A percentile compares a stretch with the other conserved stretches of the same genome.
Evolutionary conservation across 2,113 vertebrate genomes (phyloP).

Genomic region (Gadus chalcogrammus): DNA sequence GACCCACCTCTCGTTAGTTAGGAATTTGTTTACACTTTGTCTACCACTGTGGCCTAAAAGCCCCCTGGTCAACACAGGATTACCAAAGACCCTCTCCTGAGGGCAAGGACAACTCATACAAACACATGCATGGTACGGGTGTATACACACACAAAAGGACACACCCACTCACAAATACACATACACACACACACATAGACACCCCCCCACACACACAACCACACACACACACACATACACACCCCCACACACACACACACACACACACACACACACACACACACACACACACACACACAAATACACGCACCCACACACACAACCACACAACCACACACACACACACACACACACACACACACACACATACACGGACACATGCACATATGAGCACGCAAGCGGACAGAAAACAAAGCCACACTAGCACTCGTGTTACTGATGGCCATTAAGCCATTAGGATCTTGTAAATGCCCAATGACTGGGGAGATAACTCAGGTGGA

Average conservation of each 20-base stretch:
- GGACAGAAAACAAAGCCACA: constrained; percentile 29
- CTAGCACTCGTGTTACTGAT: constrained; percentile 53
- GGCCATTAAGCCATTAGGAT: constrained; percentile 66
- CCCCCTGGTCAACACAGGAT: constrained; percentile 73
- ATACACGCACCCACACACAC: not conserved
- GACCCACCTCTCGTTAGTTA: constrained; percentile 68
- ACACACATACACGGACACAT: constrained; percentile 17
- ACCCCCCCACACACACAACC: constrained; percentile 10
- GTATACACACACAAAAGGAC: not conserved
- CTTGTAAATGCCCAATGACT: constrained; percentile 61
- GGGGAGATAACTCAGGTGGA: constrained; percentile 48
- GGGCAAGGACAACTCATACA: constrained; percentile 44
- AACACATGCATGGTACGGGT: not conserved
- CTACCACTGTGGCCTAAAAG: constrained; percentile 66
- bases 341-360: constrained; percentile 27
- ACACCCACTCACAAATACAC: constrained; percentile 4
- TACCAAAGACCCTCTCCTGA: constrained; percentile 62
- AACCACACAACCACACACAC: constrained; percentile 11
- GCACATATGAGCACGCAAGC: constrained; percentile 3
- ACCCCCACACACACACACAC: constrained; percentile 25
- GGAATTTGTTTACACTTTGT: constrained; percentile 74
- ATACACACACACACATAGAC: constrained; percentile 28
- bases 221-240: constrained; percentile 5
- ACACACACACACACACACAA: constrained; percentile 6
- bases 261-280: constrained; percentile 19